Base-by-base conservation (phyloP, 2,888 invertebrate genomes). In the Melinaea menophilus region DNA sequence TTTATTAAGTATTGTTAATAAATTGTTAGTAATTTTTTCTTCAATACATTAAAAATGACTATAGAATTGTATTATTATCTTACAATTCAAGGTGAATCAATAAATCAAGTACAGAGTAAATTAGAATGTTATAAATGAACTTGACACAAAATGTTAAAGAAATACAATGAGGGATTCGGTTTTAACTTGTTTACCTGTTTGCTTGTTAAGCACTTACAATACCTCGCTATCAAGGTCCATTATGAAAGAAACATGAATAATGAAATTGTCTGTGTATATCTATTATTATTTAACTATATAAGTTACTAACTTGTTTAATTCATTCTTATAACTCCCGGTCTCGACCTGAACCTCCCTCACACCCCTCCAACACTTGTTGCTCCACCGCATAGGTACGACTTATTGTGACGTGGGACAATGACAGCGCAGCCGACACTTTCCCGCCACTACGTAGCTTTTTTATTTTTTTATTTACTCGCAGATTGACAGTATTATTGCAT, bases 341-440 rank as follows among this genome's bases (percentile, higher is more conserved):
- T 62, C 59, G 58, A 65, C 59, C 71, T 69, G 69, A 59, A 68
- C 68, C 48, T 70, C 71, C 69, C 71, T 55, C 56, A 73, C 73
- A 81, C 80, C 84, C 81, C 81, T 69, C 63, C 58, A 45, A 76
- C 81, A 86, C 86, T 79, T 86, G 86, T 86, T 85, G 86, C 84
- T 64, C 51, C 63, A 62, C 56, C 59, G 63, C 69, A 63, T 51
- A 41, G 41, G 41, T 41, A 51, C 51, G 67, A 69, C 67, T 67
- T 70, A 70, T 69, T 69, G 69, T 58, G 63, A 56, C 66, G 68
- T 64, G 63, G 56, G 63, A 57, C 62, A 63, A 63, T 59, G 59
- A 63, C 56, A 59, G 59, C 59, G 59, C 55, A 59, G 62, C 63
- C 47, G 46, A 46, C 55, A 46, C 55, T 55, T 60, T 63, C 48